A percentile compares a stretch with the other conserved stretches of the same genome.
Evolutionary conservation across 37 sponge, comb jelly and placozoan genomes (phyloP).

Genomic region (Hormiphora californensis): DNA sequence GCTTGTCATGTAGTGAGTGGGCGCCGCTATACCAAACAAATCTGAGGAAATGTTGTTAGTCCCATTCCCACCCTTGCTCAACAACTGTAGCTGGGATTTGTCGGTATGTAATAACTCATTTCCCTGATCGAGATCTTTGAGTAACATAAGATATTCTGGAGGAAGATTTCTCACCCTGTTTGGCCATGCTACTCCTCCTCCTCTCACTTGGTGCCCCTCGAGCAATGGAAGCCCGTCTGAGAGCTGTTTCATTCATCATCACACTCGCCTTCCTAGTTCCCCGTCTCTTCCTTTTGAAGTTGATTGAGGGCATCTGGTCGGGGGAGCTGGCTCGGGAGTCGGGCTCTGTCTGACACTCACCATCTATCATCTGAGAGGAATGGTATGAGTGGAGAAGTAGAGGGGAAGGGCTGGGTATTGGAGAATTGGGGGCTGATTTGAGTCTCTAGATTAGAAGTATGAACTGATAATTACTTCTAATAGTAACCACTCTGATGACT

Average conservation of each 20-base stretch:
- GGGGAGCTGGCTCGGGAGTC: background rate
- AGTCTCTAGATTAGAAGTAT: background rate
- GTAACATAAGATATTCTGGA: too few relatives aligned
- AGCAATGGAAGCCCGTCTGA: background rate
- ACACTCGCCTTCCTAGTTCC: background rate
- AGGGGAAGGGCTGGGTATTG: background rate
- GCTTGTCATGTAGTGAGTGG: background rate
- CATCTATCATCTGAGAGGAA: background rate
- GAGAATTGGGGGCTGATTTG: background rate
- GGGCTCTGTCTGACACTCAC: background rate
- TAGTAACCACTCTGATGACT: too few relatives aligned
- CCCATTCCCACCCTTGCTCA: too few relatives aligned
- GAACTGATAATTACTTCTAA: background rate
- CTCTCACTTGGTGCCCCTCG: background rate
- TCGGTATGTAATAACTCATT: too few relatives aligned
- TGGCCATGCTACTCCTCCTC: slow-evolving; percentile 16
- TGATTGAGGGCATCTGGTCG: background rate
- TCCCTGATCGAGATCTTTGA: too few relatives aligned
- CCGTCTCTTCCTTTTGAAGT: background rate
- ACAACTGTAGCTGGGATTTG: too few relatives aligned
- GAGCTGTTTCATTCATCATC: background rate
- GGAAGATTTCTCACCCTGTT: slow-evolving; percentile 44
- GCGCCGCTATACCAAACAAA: background rate
- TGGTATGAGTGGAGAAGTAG: background rate
- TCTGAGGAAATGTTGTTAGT: too few relatives aligned